Evolutionary conservation across 2,113 vertebrate genomes (phyloP).

Genomic region (Ictalurus furcatus): DNA sequence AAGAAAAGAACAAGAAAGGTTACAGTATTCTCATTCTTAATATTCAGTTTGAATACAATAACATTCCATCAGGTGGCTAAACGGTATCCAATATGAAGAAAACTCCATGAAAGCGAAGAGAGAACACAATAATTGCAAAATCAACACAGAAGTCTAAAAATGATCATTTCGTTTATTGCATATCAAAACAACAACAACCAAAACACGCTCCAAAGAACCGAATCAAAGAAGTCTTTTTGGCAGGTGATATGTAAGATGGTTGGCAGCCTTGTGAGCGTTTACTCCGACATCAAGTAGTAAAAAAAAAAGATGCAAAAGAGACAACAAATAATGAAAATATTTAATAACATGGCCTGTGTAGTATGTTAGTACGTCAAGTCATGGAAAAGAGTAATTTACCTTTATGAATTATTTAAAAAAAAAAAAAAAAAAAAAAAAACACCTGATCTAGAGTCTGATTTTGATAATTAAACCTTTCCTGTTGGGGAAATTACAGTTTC

Average conservation of each 20-base stretch:
- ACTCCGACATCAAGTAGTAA: background rate
- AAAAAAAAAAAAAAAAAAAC: background rate
- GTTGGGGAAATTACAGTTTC: background rate
- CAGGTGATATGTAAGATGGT: background rate
- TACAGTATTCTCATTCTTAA: background rate
- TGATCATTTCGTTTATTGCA: conserved; percentile 5
- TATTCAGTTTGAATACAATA: background rate
- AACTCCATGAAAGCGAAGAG: background rate
- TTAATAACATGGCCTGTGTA: background rate
- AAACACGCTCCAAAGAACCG: background rate
- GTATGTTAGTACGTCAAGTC: background rate
- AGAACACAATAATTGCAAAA: background rate
- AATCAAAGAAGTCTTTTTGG: background rate
- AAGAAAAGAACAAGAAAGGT: background rate
- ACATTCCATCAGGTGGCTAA: background rate
- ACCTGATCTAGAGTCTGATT: background rate
- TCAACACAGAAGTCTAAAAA: background rate
- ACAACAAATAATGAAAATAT: background rate
- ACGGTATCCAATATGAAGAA: background rate
- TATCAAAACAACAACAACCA: background rate
- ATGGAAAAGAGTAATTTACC: background rate
- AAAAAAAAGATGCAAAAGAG: background rate
- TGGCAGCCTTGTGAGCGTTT: background rate
- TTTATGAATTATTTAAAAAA: background rate
- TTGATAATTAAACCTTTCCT: background rate